Evolutionary conservation across 2,888 invertebrate species (phyloP).

Genomic region (Fragum sueziense): DNA sequence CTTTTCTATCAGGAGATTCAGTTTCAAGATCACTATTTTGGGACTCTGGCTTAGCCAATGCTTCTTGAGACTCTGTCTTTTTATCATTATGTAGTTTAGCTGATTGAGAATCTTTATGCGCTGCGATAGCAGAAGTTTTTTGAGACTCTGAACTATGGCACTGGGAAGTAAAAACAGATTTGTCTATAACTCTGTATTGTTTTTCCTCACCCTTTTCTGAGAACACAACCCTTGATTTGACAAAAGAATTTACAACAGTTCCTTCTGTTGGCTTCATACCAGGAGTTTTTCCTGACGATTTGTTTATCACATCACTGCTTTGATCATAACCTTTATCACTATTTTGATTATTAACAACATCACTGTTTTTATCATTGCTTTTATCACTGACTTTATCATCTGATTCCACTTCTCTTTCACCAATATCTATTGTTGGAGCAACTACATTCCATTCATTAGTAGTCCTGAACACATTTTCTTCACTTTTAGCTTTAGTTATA

Average conservation of each 20-base stretch:
- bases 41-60: neutral
- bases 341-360: neutral
- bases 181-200: conserved; percentile 53
- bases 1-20: neutral
- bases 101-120: neutral
- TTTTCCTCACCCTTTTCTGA: conserved; percentile 38
- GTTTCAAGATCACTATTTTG: neutral
- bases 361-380: neutral
- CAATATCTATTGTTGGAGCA: conserved; percentile 6
- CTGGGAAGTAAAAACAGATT: conserved; percentile 31
- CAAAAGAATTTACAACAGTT: conserved; percentile 28
- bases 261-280: conserved; percentile 1
- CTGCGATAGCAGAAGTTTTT: neutral
- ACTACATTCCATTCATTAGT: conserved; percentile 10
- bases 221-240: conserved; percentile 16
- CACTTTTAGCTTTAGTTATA: conserved; percentile 30
- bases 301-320: conserved; percentile 4
- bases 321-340: neutral
- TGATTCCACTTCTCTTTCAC: neutral
- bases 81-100: neutral
- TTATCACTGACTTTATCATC: neutral
- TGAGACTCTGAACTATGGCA: conserved; percentile 6
- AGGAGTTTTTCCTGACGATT: neutral
- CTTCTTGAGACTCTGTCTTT: neutral
- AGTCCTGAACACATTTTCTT: conserved; percentile 21